Evolutionary conservation across 2,797 vertebrate genomes (phyloP).

Genomic region (Sebastes taczanowskii): DNA sequence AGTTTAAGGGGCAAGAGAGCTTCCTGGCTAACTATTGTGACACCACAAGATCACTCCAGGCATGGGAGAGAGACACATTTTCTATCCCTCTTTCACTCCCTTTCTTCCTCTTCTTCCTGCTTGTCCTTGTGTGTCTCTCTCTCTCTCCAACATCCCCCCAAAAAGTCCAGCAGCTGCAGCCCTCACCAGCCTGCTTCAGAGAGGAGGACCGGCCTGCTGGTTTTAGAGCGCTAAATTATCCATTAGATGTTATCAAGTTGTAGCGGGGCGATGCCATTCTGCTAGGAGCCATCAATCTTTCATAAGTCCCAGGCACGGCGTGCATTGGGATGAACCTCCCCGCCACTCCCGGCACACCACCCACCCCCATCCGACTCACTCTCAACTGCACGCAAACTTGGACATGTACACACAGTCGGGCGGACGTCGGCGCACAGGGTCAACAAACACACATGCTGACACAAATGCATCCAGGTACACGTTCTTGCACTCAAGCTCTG

Average conservation of each 20-base stretch:
- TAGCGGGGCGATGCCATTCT: slow-evolving; percentile 94
- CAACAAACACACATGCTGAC: slow-evolving; percentile 69
- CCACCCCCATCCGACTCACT: slow-evolving; percentile 20
- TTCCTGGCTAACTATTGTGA: slow-evolving; percentile 19
- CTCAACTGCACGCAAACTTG: slow-evolving; percentile 61
- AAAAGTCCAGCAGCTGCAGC: slow-evolving; percentile 65
- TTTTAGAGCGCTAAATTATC: slow-evolving; percentile 94
- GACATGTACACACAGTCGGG: slow-evolving; percentile 53
- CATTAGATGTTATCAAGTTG: slow-evolving; percentile 98
- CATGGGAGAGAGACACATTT: slow-evolving; percentile 20
- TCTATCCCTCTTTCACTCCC: slow-evolving; percentile 24
- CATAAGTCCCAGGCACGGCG: slow-evolving; percentile 78
- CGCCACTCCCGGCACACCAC: slow-evolving; percentile 40
- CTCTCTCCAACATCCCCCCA: slow-evolving; percentile 27
- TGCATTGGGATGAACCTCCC: slow-evolving; percentile 67
- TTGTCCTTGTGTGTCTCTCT: slow-evolving; percentile 28
- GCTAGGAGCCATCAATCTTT: slow-evolving; percentile 96
- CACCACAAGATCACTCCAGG: slow-evolving; percentile 31
- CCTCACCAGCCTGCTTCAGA: slow-evolving; percentile 51
- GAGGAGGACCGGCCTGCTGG: slow-evolving; percentile 72
- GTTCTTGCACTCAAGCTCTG: slow-evolving; percentile 68
- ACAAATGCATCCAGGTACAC: slow-evolving; percentile 67
- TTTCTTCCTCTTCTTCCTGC: slow-evolving; percentile 31
- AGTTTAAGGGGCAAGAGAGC: not conserved
- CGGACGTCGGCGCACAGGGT: slow-evolving; percentile 37